Percentiles rank a stretch among this genome's conserved stretches.
phyloP scores from a whole-genome alignment of 2,888 invertebrate species.

The Erannis defoliaria region DNA sequence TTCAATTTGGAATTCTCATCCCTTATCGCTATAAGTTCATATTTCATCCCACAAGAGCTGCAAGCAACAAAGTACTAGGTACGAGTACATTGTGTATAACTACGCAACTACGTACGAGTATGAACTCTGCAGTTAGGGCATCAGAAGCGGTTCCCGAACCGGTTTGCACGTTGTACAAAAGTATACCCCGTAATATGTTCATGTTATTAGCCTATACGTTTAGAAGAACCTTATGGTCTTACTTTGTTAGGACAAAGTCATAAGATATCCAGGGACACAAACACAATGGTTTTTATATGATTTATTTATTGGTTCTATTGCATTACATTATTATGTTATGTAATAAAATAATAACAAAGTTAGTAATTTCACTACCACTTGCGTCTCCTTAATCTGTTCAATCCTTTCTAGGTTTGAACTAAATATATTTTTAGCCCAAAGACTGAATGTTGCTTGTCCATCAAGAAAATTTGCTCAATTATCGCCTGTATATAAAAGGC shows the following conservation, averaged over 20 bases:
- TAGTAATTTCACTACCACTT: no score
- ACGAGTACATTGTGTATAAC: constrained; percentile 5
- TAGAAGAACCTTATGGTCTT: constrained; percentile 23
- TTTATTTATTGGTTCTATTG: no score
- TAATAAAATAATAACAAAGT: no score
- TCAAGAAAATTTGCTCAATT: no score
- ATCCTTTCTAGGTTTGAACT: no score
- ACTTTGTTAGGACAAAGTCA: background rate
- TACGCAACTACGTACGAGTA: constrained; percentile 11
- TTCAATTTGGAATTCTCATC: background rate
- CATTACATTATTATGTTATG: no score
- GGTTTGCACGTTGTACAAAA: constrained; percentile 34
- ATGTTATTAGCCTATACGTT: constrained; percentile 32
- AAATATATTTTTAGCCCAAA: no score
- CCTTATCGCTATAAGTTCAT: constrained; percentile 4
- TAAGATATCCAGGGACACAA: no score
- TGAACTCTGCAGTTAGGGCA: constrained; percentile 29
- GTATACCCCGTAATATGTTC: constrained; percentile 24
- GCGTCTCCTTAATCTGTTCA: no score
- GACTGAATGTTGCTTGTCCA: no score
- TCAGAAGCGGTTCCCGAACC: constrained; percentile 43
- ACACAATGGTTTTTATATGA: no score
- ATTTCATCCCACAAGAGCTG: constrained; percentile 8
- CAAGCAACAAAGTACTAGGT: constrained; percentile 17
- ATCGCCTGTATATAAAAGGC: no score